Evolutionary conservation across 2,113 vertebrate species (phyloP).

Genomic region (Myiagra hebetior): DNA sequence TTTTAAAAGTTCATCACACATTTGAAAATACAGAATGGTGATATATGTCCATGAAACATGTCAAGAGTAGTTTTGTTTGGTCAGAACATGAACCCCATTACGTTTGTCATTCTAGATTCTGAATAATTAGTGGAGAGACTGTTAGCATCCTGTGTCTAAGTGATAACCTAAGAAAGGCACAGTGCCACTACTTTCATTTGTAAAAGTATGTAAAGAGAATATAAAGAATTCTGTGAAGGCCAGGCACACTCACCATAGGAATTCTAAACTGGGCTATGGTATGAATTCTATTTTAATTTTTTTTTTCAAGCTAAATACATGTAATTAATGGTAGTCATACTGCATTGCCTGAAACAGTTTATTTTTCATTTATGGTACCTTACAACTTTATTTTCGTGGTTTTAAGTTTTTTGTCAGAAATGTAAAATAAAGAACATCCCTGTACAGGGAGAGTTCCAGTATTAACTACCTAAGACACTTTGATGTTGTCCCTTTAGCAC

Average conservation of each 20-base stretch:
- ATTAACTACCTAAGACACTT: neutral
- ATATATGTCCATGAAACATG: neutral
- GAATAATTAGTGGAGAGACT: neutral
- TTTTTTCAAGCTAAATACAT: neutral
- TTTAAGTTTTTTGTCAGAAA: neutral
- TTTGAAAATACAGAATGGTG: neutral
- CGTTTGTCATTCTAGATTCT: neutral
- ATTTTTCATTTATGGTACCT: neutral
- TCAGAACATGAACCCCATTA: neutral
- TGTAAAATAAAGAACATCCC: neutral
- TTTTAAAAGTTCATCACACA: neutral
- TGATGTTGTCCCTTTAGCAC: neutral
- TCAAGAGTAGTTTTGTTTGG: neutral
- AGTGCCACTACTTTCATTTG: neutral
- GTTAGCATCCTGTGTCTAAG: neutral
- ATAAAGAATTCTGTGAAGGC: neutral
- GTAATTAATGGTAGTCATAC: neutral
- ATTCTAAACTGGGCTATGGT: neutral
- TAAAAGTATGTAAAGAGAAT: neutral
- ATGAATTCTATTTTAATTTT: neutral
- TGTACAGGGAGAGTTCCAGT: neutral
- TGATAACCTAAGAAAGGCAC: neutral
- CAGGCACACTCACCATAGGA: neutral
- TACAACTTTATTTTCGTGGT: neutral
- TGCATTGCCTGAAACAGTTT: neutral